phyloP scores from a whole-genome alignment of 2,797 vertebrate species.

The Crocidura indochinensis region DNA sequence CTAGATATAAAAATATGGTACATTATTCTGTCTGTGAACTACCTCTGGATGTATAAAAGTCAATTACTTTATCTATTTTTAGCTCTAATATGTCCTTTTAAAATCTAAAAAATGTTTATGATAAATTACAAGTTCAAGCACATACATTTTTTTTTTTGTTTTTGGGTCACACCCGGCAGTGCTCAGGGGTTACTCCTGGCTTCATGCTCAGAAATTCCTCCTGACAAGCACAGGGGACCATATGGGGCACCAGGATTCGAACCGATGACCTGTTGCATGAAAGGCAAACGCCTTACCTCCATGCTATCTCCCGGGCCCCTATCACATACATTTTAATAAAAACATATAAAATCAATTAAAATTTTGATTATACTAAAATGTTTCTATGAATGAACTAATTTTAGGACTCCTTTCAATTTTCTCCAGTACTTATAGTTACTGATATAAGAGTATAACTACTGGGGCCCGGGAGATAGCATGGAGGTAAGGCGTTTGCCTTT shows the following conservation, averaged over 20 bases:
- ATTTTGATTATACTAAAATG: constrained; percentile 64
- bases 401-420: constrained; percentile 15
- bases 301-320: no score
- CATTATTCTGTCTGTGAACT: not conserved
- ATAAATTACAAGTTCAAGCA: constrained; percentile 72
- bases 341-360: constrained; percentile 78
- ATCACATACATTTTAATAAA: constrained; percentile 78
- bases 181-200: no score
- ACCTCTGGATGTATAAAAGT: constrained; percentile 16
- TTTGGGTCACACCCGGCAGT: no score
- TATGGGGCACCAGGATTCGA: no score
- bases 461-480: no score
- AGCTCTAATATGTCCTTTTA: constrained; percentile 16
- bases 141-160: constrained; percentile 75
- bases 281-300: no score
- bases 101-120: constrained; percentile 57
- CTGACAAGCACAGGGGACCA: no score
- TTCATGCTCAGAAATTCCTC: no score
- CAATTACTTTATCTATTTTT: constrained; percentile 33
- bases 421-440: constrained; percentile 54
- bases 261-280: no score
- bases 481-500: no score
- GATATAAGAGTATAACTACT: not conserved
- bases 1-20: not conserved
- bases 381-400: constrained; percentile 46